Evolutionary conservation across 2,797 vertebrate genomes (phyloP), one percentile per base, ranked within the genome.

Genomic region (Phrynocephalus vlangalii): DNA sequence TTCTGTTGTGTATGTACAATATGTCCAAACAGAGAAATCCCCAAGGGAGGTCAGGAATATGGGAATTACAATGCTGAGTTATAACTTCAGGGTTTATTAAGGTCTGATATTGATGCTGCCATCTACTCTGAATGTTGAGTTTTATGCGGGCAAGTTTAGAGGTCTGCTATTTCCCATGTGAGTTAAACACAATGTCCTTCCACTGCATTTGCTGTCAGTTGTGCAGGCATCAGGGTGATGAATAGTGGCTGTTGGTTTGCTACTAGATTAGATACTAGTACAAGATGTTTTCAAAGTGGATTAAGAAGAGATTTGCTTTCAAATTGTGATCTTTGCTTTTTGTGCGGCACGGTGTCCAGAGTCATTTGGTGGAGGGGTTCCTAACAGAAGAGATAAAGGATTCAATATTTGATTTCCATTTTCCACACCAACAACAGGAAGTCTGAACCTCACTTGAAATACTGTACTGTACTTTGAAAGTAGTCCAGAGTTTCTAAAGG

Each of bases 161-260:
- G 0, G 0, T 24, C 33, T 0, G 0, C 4, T 44, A 48, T 18
- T 78, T 5, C n/a, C 0, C 0, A 2, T 0, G 0, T 30, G 66
- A 18, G 20, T 72, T 22, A 16, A 44, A 80, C 75, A 0, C 0
- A 8, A 82, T 5, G 1, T 1, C 0, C 63, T 26, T 0, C 0
- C 20, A 26, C 15, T 1, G 38, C 56, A 26, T 79, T n/a, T 44
- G 83, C 87, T 30, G 56, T 60, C 13, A n/a, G 26, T 9, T 2
- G 75, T 3, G 79, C 85, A 79, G 75, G 6, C 3, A 5, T 7
- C 52, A 0, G 0, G 3, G 1, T 50, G 85, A 86, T 68, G 44
- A 70, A 22, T 0, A 1, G 82, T 24, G 44, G 9, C 3, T 82
- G 77, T 72, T 89, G 88, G 33, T 70, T 50, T 28, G 26, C 0